Conservation (phyloP, 2,888 invertebrate species). For the Dioctria linearis region DNA sequence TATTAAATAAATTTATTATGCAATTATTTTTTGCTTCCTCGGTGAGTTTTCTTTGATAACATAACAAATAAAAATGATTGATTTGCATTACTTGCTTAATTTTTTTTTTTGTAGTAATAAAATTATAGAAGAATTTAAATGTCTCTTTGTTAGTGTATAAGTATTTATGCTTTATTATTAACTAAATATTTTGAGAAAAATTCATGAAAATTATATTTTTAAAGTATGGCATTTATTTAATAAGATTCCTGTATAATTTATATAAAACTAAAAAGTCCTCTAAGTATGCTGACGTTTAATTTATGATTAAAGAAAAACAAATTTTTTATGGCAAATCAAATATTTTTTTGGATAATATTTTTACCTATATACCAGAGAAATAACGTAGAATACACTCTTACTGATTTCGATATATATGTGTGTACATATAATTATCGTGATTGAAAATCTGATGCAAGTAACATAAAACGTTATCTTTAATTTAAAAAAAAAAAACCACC, state of each 20-base stretch:
- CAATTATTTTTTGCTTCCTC: not conserved
- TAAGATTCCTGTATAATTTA: slow-evolving; percentile 6
- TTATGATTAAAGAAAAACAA: slow-evolving; percentile 4
- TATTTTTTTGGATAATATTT: slow-evolving; percentile 15
- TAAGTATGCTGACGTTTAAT: too few relatives aligned
- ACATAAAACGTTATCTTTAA: too few relatives aligned
- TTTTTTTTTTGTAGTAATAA: too few relatives aligned
- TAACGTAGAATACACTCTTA: slow-evolving; percentile 51
- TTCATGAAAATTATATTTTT: too few relatives aligned
- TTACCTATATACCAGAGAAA: slow-evolving; percentile 5
- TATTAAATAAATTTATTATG: not conserved
- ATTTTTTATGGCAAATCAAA: not conserved
- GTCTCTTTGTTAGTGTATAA: not conserved
- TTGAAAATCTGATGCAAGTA: too few relatives aligned
- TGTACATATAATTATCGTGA: too few relatives aligned
- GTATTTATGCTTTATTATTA: not conserved
- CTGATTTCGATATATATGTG: not conserved
- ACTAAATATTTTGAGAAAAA: not conserved
- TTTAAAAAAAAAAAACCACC: too few relatives aligned
- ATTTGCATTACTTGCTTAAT: not conserved
- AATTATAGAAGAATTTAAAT: too few relatives aligned
- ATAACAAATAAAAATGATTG: not conserved
- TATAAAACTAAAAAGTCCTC: not conserved
- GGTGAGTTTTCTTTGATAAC: not conserved
- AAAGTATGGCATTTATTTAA: slow-evolving; percentile 27